phyloP scores from a whole-genome alignment of 2,888 invertebrate genomes.

The Myopa tessellatipennis region DNA sequence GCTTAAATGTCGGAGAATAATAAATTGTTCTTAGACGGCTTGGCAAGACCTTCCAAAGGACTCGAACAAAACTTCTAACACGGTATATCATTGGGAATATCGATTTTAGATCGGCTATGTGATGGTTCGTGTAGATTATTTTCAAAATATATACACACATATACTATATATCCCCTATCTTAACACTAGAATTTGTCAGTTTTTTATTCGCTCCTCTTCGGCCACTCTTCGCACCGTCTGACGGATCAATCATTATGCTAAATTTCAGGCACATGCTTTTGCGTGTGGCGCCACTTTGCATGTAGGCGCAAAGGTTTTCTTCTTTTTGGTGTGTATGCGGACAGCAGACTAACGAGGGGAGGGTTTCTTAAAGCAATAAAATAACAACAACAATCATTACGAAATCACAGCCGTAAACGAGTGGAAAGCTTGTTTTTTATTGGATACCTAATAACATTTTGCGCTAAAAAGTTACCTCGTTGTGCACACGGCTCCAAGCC shows the following conservation, averaged over 20 bases:
- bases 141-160: neutral
- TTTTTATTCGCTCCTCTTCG: neutral
- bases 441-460: constrained; percentile 2
- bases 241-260: neutral
- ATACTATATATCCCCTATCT: neutral
- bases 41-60: no score
- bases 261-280: constrained; percentile 4
- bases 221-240: neutral
- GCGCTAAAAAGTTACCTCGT: constrained; percentile 69
- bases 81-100: no score
- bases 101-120: neutral
- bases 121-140: neutral
- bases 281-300: constrained; percentile 56
- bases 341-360: neutral
- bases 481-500: constrained; percentile 81
- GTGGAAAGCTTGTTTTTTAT: constrained; percentile 7
- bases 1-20: no score
- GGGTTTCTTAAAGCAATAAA: constrained; percentile 3
- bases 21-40: no score
- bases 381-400: constrained; percentile 52
- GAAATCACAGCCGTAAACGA: constrained; percentile 55
- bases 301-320: neutral
- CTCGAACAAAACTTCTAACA: no score
- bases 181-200: neutral
- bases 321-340: neutral